Base-by-base conservation (phyloP, 2,888 invertebrate genomes). In the Pseudococcus longispinus region DNA sequence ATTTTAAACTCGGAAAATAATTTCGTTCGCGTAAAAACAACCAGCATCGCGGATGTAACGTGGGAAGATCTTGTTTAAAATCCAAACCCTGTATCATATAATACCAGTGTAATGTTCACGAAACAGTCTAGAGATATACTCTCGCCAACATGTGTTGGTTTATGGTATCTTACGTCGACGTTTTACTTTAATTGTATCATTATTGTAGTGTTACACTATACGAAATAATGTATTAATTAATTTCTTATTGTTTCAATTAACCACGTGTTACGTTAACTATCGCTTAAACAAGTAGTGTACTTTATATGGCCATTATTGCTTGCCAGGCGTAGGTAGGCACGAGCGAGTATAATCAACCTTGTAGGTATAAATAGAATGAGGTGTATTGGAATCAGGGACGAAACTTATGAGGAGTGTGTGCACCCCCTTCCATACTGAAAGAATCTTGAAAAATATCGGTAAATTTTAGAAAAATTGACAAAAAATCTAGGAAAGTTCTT, bases 181-280 rank as follows among this genome's bases (percentile, higher is more conserved):
- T n/a, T n/a, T n/a, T n/a, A n/a, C 11, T 9, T 70, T 70, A 70
- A 70, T 70, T 70, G 70, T 70, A 70, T 70, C 18, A 6, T 37
- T 60, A 20, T 26, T 65, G 23, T 65, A 65, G 23, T 26, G 13
- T 65, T 65, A n/a, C 3, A 60, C 70, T 18, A 13, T 18, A 70
- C 29, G 29, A 26, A 70, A 70, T 18, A 20, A 70, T 32, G 29
- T 29, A 70, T 70, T 70, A 29, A 70, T 70, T 70, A 70, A 70
- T 70, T 70, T 29, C 70, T 70, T 70, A 70, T 70, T 70, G 70
- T 29, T 70, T 29, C 70, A 70, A 32, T 70, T 70, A 70, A 70
- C 70, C 18, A 70, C 70, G 70, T 70, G 18, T 6, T 65, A 70
- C 60, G 20, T 23, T 60, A 51, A 51, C 51, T 51, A 51, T 51